A percentile compares a stretch with the other conserved stretches of the same genome.
These are phyloP conservation scores for Lerista edwardsae DNA, from an alignment of 2,797 vertebrate genomes.

Conservation along the genomic window DNA sequence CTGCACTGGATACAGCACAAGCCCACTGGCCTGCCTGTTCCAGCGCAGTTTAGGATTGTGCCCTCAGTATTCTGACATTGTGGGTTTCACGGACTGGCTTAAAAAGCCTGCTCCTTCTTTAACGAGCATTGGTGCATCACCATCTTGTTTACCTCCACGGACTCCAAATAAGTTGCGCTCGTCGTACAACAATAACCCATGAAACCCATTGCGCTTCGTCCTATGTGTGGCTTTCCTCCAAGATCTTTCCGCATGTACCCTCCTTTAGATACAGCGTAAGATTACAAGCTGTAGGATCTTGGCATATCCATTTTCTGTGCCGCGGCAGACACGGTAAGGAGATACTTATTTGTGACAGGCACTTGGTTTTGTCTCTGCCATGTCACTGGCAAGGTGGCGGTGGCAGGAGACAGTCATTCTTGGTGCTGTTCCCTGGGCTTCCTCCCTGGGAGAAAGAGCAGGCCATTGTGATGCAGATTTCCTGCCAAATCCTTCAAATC, in stretches of 20 bases:
- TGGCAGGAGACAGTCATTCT: conserved; percentile 50
- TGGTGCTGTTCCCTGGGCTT: conserved; percentile 52
- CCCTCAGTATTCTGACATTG: no score
- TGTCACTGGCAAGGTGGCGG: conserved; percentile 51
- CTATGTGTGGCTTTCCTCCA: conserved; percentile 53
- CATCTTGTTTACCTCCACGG: conserved; percentile 18
- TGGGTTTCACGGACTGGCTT: background rate
- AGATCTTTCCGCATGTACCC: conserved; percentile 35
- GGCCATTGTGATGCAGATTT: conserved; percentile 69
- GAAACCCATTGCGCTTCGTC: conserved; percentile 37
- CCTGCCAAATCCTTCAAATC: conserved; percentile 68
- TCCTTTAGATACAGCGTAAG: background rate
- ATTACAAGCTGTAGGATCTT: conserved; percentile 15
- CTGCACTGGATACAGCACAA: no score
- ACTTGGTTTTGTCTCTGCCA: conserved; percentile 42
- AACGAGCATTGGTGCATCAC: background rate
- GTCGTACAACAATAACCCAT: conserved; percentile 36
- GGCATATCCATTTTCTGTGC: conserved; percentile 37
- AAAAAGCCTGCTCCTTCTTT: background rate
- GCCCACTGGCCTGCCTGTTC: no score
- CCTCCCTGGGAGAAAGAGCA: conserved; percentile 50
- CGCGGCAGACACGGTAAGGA: conserved; percentile 43
- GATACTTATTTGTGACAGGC: conserved; percentile 22
- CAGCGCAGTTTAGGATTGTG: no score
- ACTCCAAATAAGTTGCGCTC: conserved; percentile 53